These are phyloP conservation scores for Isurus oxyrinchus DNA, from an alignment of 2,113 vertebrate species.

Conservation along the genomic window DNA sequence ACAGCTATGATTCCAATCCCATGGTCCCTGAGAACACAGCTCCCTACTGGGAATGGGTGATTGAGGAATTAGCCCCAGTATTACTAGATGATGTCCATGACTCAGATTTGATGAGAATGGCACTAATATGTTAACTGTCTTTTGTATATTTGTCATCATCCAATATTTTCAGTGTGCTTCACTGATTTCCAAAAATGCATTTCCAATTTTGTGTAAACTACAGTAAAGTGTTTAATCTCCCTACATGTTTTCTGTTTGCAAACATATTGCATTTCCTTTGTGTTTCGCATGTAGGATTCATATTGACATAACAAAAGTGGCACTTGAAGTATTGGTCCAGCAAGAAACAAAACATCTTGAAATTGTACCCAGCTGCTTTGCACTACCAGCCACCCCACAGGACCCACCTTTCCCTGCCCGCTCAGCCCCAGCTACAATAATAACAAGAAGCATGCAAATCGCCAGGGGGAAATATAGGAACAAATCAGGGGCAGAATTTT, in stretches of 20 bases:
- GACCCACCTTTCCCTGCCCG: background rate
- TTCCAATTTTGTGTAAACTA: background rate
- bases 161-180: background rate
- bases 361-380: background rate
- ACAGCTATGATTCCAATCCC: background rate
- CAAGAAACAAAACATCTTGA: background rate
- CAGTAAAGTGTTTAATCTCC: background rate
- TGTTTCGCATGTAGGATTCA: background rate
- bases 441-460: background rate
- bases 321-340: background rate
- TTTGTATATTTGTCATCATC: background rate
- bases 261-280: background rate
- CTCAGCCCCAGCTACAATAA: background rate
- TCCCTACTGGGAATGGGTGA: background rate
- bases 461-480: background rate
- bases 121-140: background rate
- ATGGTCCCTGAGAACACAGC: background rate
- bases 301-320: background rate
- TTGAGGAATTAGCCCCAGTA: background rate
- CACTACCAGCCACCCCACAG: background rate
- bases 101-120: background rate
- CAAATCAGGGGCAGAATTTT: background rate
- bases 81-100: background rate
- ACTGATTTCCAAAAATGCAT: background rate
- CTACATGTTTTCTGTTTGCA: background rate